Base-by-base conservation (phyloP, 2,113 vertebrate genomes). In the Prionailurus bengalensis region DNA sequence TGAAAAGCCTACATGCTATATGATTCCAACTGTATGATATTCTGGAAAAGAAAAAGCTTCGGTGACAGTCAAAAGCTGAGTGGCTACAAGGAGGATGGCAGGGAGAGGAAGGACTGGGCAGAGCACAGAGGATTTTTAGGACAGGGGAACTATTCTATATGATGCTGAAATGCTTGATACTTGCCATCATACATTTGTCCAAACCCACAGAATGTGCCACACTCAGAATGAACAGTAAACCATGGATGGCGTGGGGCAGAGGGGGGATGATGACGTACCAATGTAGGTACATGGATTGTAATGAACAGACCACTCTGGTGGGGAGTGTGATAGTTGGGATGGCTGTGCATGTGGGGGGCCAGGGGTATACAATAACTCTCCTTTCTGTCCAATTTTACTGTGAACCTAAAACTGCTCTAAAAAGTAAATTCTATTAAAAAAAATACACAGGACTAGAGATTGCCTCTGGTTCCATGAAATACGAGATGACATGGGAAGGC, bases 221-320 rank as follows among this genome's bases (percentile, higher is more conserved):
- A 58, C 23, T 61, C 51, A 81, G 29, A 53, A 10, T 14, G n/a
- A 96, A 39, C 27, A 3, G 1, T 29, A 70, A 91, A 73, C 70
- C 29, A 39, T 1, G 3, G 19, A 25, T 68, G 65, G 42, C 11
- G 3, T 27, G 3, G 23, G 73, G 13, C 0, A 1, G 12, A 7
- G 9, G 1, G 25, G 29, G 76, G 25, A 58, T 7, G 73, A 58
- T n/a, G 70, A 84, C 19, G 8, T 78, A 31, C 39, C 25, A 1
- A 14, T 39, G 8, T 4, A 71, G 33, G 42, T 16, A 76, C 78
- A 81, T 48, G 0, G 0, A 23, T 23, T 58, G 19, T 23, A 53
- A 51, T 4, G 66, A 80, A 92, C 0, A 8, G 48, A 45, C n/a
- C 19, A 13, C 19, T 45, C 88, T 27, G 13, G 17, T 31, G 55